phyloP scores from a whole-genome alignment of 2,797 vertebrate species.

The Paramormyrops hopkinsi region DNA sequence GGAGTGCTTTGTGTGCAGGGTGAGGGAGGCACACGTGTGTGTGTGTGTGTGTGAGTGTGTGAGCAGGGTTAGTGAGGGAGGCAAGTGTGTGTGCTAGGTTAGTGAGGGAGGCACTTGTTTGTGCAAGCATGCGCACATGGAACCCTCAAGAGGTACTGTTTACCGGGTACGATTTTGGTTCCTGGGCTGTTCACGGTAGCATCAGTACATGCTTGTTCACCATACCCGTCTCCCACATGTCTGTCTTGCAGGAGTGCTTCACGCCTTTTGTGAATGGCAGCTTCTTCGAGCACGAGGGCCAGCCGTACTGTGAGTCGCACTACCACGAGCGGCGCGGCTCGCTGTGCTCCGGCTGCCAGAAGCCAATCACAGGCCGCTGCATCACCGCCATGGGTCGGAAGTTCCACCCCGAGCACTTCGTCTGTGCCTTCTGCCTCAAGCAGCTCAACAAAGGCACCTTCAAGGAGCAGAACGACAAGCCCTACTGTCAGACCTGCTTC shows the following conservation, averaged over 20 bases:
- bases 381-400: conserved; percentile 96
- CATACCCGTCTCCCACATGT: not conserved
- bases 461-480: conserved; percentile 96
- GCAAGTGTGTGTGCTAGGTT: not conserved
- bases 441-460: conserved; percentile 97
- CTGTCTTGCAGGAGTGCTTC: conserved; percentile 68
- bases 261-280: conserved; percentile 87
- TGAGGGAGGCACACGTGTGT: not conserved
- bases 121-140: not conserved
- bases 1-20: conserved; percentile 92
- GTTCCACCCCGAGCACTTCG: conserved; percentile 94
- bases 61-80: not conserved
- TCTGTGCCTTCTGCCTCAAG: conserved; percentile 94
- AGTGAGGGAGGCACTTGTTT: not conserved
- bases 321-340: conserved; percentile 89
- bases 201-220: not conserved
- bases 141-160: not conserved
- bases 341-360: conserved; percentile 90
- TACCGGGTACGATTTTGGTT: not conserved
- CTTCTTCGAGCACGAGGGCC: conserved; percentile 90
- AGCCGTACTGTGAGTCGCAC: conserved; percentile 91
- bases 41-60: not conserved
- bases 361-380: conserved; percentile 93
- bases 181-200: not conserved
- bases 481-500: conserved; percentile 92